A percentile compares a stretch with the other conserved stretches of the same genome.
Evolutionary conservation across 2,888 invertebrate genomes (phyloP).

Genomic region (Latrodectus hesperus): DNA sequence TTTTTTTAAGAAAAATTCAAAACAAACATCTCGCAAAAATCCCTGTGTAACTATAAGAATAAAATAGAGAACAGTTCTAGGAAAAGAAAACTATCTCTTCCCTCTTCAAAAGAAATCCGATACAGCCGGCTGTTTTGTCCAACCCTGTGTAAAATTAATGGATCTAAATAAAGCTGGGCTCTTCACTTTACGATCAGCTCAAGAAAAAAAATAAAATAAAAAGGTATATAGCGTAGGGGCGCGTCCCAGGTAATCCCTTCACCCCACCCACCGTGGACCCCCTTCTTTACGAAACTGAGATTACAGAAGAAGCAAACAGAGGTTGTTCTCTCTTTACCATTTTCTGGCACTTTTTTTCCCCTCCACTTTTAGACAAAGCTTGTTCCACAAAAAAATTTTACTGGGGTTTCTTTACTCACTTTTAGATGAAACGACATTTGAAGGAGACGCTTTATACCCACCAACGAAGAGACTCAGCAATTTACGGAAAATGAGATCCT

Average conservation of each 20-base stretch:
- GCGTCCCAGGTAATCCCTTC: conserved; percentile 26
- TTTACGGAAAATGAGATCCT: too few species aligned
- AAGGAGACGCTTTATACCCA: too few species aligned
- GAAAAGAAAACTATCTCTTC: conserved; percentile 16
- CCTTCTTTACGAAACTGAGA: conserved; percentile 29
- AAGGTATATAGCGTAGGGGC: conserved; percentile 8
- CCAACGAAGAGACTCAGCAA: too few species aligned
- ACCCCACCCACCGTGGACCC: not conserved
- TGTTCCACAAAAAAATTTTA: conserved; percentile 30
- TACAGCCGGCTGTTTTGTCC: conserved; percentile 64
- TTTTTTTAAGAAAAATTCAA: not conserved
- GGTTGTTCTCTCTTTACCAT: conserved; percentile 22
- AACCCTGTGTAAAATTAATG: conserved; percentile 68
- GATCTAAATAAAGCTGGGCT: conserved; percentile 66
- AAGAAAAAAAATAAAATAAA: not conserved
- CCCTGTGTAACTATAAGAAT: conserved; percentile 1
- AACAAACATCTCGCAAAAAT: not conserved
- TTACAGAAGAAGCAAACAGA: conserved; percentile 61
- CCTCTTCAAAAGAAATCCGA: conserved; percentile 56
- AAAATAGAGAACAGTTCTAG: conserved; percentile 22
- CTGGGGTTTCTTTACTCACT: conserved; percentile 8
- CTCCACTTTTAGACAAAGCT: conserved; percentile 54
- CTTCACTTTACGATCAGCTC: conserved; percentile 64
- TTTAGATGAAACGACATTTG: conserved; percentile 13
- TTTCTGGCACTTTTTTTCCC: conserved; percentile 42